Percentiles rank a stretch among this genome's conserved stretches.
Conservation (phyloP, 2,113 vertebrate species). For the Albula glossodonta region DNA sequence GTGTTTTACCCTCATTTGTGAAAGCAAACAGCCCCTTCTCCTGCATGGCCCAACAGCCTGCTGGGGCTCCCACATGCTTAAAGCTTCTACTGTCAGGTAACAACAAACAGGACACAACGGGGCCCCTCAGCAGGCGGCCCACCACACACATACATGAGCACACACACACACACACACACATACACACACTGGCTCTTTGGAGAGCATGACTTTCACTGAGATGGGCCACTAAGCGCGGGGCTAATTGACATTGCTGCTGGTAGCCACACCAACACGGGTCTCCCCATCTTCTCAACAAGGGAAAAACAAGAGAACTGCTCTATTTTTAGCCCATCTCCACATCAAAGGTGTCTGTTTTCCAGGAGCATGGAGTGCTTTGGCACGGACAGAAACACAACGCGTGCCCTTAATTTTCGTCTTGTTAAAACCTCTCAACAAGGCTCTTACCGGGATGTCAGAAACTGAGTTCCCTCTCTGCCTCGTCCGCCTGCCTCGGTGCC, state of each 20-base stretch:
- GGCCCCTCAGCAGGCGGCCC: background rate
- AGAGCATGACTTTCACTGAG: conserved; percentile 43
- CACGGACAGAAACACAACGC: conserved; percentile 58
- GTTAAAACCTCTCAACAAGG: conserved; percentile 59
- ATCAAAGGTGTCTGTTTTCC: conserved; percentile 67
- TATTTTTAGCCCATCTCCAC: conserved; percentile 64
- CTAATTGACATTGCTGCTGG: conserved; percentile 66
- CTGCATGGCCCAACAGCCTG: too few relatives aligned
- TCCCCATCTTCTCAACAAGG: conserved; percentile 51
- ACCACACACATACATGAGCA: conserved; percentile 30
- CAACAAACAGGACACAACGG: too few relatives aligned
- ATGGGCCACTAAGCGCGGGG: conserved; percentile 56
- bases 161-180: background rate
- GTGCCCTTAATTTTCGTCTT: conserved; percentile 65
- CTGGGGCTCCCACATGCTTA: too few relatives aligned
- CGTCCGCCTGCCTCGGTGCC: conserved; percentile 46
- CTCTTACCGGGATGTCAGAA: conserved; percentile 52
- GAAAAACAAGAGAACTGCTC: conserved; percentile 46
- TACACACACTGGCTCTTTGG: conserved; percentile 34
- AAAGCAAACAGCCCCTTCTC: too few relatives aligned
- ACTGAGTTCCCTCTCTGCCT: conserved; percentile 46
- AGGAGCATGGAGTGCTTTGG: conserved; percentile 58
- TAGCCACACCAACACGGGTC: conserved; percentile 47
- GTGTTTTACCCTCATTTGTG: too few relatives aligned
- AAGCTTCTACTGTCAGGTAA: too few relatives aligned